Conservation (phyloP, 1,140 invertebrate species). For the Drosophila arawakana region DNA sequence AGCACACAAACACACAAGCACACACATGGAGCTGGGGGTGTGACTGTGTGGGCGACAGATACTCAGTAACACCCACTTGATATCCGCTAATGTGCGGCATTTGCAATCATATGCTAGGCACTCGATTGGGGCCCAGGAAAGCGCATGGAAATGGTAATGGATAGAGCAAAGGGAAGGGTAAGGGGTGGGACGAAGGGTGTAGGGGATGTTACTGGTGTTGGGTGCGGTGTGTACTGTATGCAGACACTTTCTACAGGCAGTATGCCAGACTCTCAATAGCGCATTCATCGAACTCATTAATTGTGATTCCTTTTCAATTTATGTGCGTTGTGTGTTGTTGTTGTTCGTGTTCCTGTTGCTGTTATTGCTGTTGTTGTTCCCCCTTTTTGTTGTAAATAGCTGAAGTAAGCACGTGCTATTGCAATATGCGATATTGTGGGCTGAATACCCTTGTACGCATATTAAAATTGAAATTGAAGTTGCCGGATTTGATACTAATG, state of each 20-base stretch:
- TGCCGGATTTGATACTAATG: slow-evolving; percentile 80
- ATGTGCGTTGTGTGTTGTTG: slow-evolving; percentile 45
- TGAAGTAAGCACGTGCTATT: slow-evolving; percentile 15
- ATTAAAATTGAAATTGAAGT: slow-evolving; percentile 65
- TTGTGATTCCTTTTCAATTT: slow-evolving; percentile 81
- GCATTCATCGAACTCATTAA: slow-evolving; percentile 81
- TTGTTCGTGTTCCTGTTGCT: slow-evolving; percentile 6
- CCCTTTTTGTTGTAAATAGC: slow-evolving; percentile 1
- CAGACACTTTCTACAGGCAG: slow-evolving; percentile 36
- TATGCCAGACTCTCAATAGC: slow-evolving; percentile 51
- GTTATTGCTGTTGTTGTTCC: slow-evolving; percentile 10
- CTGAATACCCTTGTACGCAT: slow-evolving; percentile 13
- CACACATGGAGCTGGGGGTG: not conserved
- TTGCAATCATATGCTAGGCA: slow-evolving; percentile 79
- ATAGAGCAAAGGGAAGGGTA: not conserved
- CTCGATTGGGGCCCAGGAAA: slow-evolving; percentile 36
- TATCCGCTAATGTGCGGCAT: slow-evolving; percentile 82
- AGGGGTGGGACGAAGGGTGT: not conserved
- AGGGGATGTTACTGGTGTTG: not conserved
- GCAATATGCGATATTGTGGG: slow-evolving; percentile 12
- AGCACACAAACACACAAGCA: slow-evolving; percentile 15
- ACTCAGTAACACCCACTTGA: slow-evolving; percentile 81
- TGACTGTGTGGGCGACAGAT: slow-evolving; percentile 40
- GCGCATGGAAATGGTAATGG: slow-evolving; percentile 7
- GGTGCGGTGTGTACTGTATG: not conserved